Conservation (phyloP, 2,888 invertebrate species). For the Macrophya alboannulata region DNA sequence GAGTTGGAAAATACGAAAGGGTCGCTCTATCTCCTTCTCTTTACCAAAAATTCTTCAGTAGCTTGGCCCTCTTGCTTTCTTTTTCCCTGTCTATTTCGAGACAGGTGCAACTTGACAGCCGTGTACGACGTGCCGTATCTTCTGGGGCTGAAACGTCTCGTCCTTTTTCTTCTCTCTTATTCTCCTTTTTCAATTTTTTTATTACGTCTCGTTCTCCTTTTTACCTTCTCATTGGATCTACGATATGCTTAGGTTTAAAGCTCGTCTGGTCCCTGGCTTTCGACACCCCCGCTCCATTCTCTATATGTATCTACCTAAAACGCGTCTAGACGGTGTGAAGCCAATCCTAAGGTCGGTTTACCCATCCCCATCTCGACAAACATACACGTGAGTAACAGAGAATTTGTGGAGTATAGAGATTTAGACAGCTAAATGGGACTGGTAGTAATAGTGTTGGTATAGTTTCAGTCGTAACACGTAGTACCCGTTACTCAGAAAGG, state of each 20-base stretch:
- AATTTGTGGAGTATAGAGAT: neutral
- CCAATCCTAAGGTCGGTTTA: slow-evolving; percentile 35
- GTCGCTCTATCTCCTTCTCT: neutral
- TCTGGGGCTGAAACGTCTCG: neutral
- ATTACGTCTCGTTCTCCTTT: neutral
- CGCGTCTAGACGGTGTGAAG: slow-evolving; percentile 39
- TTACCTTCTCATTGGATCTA: neutral
- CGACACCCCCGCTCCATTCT: neutral
- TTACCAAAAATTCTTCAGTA: neutral
- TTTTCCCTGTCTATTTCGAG: neutral
- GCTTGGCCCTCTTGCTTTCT: neutral
- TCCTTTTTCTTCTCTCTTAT: neutral
- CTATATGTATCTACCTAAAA: slow-evolving; percentile 8
- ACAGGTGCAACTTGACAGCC: neutral
- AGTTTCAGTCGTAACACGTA: slow-evolving; percentile 29
- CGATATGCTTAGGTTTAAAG: slow-evolving; percentile 30
- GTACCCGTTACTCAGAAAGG: slow-evolving; percentile 9
- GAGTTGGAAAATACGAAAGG: neutral
- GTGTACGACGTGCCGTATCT: slow-evolving; percentile 29
- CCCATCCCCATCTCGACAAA: neutral
- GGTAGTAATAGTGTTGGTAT: slow-evolving; percentile 1
- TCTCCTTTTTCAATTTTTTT: neutral
- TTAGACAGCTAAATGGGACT: neutral
- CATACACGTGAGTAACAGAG: neutral
- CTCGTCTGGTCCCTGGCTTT: slow-evolving; percentile 10